Percentiles rank a stretch among this genome's conserved stretches.
Evolutionary conservation across 53 echinoderm and acorn worm species (phyloP).

Genomic region (Apostichopus leukothele): DNA sequence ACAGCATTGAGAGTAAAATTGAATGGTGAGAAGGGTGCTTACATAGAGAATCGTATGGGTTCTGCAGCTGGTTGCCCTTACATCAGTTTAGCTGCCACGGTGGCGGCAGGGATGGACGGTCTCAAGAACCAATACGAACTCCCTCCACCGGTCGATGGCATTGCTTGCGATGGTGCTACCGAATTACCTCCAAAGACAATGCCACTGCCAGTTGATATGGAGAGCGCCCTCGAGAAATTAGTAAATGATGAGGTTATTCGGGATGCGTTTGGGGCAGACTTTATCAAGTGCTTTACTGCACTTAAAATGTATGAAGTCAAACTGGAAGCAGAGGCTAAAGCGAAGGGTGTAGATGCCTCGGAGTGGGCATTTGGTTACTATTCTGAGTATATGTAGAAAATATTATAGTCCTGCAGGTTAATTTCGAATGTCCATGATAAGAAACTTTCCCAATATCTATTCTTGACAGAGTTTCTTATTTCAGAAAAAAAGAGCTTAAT

Average conservation of each 20-base stretch:
- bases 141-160: conserved; percentile 39
- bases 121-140: conserved; percentile 55
- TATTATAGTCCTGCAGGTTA: background rate
- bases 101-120: conserved; percentile 68
- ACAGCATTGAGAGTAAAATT: conserved; percentile 55
- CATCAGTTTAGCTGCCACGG: conserved; percentile 59
- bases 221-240: conserved; percentile 49
- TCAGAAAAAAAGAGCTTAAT: too few species aligned
- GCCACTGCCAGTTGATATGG: conserved; percentile 52
- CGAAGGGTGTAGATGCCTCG: conserved; percentile 28
- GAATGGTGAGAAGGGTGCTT: conserved; percentile 60
- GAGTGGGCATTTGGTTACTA: conserved; percentile 51
- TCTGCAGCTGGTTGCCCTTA: conserved; percentile 66
- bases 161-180: conserved; percentile 34
- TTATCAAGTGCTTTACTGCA: conserved; percentile 62
- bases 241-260: conserved; percentile 48
- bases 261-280: conserved; percentile 57
- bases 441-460: too few species aligned
- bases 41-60: conserved; percentile 67
- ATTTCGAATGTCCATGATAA: too few species aligned
- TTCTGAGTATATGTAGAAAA: conserved; percentile 52
- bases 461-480: too few species aligned
- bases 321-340: conserved; percentile 35
- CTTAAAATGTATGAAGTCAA: conserved; percentile 49
- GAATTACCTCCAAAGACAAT: conserved; percentile 37